Evolutionary conservation across 2,797 vertebrate genomes (phyloP), one percentile per base, ranked within the genome.

Genomic region (Diceros bicornis): DNA sequence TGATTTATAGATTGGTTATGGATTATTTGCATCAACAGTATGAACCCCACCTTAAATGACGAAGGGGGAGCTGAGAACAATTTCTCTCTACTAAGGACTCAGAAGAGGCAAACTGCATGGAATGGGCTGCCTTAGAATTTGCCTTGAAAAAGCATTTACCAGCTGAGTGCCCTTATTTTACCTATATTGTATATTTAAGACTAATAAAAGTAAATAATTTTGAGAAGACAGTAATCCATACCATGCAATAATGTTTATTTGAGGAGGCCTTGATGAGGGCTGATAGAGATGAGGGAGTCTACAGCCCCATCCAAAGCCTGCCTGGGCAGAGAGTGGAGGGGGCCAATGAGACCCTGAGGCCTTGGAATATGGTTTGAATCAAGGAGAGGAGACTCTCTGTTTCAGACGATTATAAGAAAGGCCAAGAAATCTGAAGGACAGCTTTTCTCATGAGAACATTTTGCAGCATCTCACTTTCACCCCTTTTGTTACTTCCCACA

Each of bases 311-410:
- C 32, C 57, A 74, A 61, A 69, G 57, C 61, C 55, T 18, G 1
- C 61, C 59, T n/a, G 10, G 69, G n/a, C 1, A 6, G 0, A 17
- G 4, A 7, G 4, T 2, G 4, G 11, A 27, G 18, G 8, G 32
- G 16, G 18, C 2, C 32, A 44, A 4, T 3, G 21, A 79, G 62
- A 72, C 12, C 41, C 41, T 50, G 66, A 74, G 14, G 44, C 66
- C 78, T 14, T 17, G 23, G 12, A 16, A 78, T 29, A 34, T 61
- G 17, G 57, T 44, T 94, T 64, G 27, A 72, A 64, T 66, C 8
- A 72, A 47, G 89, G 23, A 5, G 1, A 82, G 27, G 69, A 69
- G 34, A 9, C 2, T 17, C n/a, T 78, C 17, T 9, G 1, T 7
- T 32, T 27, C 72, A 5, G 10, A 37, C 6, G 13, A 5, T 27